Evolutionary conservation across 2,113 vertebrate genomes (phyloP).

Genomic region (Urocitellus parryii): DNA sequence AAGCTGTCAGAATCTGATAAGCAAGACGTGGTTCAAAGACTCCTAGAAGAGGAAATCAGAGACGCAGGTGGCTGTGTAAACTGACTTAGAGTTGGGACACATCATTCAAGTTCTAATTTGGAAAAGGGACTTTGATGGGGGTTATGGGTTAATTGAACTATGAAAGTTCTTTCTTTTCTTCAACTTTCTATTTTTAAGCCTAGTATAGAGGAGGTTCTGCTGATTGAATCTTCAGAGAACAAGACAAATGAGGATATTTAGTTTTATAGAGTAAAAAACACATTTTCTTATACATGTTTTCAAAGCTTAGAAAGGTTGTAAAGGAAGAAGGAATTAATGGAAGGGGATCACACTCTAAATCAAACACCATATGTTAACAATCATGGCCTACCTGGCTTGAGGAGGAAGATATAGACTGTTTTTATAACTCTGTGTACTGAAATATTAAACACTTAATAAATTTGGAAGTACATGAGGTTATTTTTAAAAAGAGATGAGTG

Average conservation of each 20-base stretch:
- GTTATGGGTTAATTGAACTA: neutral
- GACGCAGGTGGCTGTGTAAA: neutral
- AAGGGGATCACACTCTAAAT: neutral
- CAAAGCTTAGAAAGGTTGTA: neutral
- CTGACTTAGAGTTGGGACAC: neutral
- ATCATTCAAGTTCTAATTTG: neutral
- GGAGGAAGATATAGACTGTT: neutral
- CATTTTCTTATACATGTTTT: neutral
- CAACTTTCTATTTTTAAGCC: constrained; percentile 17
- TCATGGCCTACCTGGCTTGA: neutral
- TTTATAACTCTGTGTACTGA: neutral
- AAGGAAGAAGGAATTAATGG: neutral
- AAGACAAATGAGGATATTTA: neutral
- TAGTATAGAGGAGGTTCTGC: neutral
- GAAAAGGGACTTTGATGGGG: neutral
- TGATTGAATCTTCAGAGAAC: neutral
- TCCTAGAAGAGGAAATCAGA: constrained; percentile 1
- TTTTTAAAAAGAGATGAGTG: neutral
- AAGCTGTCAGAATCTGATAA: neutral
- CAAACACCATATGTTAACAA: neutral
- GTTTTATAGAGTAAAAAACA: neutral
- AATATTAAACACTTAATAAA: constrained; percentile 1
- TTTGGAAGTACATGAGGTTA: neutral
- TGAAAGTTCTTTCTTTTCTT: neutral
- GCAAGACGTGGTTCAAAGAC: neutral